Conservation (phyloP, 2,888 invertebrate genomes). For the Calameuta filiformis region DNA sequence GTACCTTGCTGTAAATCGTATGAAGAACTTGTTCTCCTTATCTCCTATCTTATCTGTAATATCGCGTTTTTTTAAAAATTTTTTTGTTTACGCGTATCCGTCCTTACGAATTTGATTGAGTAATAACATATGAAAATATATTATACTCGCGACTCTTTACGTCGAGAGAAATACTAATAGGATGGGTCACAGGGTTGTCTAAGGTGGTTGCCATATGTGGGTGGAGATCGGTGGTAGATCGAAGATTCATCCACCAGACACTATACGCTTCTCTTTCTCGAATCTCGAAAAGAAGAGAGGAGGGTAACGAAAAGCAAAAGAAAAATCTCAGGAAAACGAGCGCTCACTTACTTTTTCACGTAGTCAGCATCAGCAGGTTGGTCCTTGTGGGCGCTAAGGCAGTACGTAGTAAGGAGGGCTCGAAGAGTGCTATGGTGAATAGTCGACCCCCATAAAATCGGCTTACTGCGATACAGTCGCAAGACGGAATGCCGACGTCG, state of each 20-base stretch:
- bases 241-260: background rate
- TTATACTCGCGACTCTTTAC: background rate
- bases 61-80: too few species aligned
- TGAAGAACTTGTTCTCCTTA: too few species aligned
- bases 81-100: background rate
- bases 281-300: background rate
- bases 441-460: conserved; percentile 51
- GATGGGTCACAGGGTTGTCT: background rate
- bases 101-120: background rate
- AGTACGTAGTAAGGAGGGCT: conserved; percentile 31
- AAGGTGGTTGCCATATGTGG: background rate
- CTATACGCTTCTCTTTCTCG: background rate
- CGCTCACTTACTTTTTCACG: conserved; percentile 33
- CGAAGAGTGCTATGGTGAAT: conserved; percentile 27
- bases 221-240: background rate
- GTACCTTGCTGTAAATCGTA: background rate
- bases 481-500: background rate
- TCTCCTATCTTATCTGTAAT: too few species aligned
- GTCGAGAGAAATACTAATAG: background rate
- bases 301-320: background rate
- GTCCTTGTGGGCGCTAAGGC: conserved; percentile 28
- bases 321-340: background rate
- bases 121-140: background rate
- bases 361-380: conserved; percentile 46
- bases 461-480: conserved; percentile 46